Conservation (phyloP, 2,888 invertebrate species). For the Stenodera caucasica region DNA sequence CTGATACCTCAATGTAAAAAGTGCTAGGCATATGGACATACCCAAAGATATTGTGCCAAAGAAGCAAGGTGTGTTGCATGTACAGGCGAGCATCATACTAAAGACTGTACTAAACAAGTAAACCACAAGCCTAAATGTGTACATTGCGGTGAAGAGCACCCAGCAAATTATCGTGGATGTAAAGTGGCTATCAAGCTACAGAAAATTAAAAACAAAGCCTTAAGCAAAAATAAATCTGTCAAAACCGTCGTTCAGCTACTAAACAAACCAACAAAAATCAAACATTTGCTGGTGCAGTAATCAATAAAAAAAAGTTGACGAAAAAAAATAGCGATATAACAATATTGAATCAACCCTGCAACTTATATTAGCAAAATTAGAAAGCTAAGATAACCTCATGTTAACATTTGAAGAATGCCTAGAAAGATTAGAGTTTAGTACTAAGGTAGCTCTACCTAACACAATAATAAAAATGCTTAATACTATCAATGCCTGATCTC, state of each 20-base stretch:
- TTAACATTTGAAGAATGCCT: too few relatives aligned
- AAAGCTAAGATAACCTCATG: too few relatives aligned
- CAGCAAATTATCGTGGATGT: slow-evolving; percentile 37
- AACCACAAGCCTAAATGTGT: slow-evolving; percentile 25
- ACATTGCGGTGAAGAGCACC: slow-evolving; percentile 32
- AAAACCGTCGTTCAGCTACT: too few relatives aligned
- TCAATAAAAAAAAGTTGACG: too few relatives aligned
- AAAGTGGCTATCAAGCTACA: background rate
- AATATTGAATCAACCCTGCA: too few relatives aligned
- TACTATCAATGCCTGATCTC: slow-evolving; percentile 29
- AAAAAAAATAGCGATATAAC: too few relatives aligned
- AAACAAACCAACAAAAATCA: background rate
- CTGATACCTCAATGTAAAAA: slow-evolving; percentile 30
- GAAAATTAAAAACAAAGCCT: background rate
- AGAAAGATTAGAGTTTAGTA: slow-evolving; percentile 28
- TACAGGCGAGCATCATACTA: slow-evolving; percentile 28
- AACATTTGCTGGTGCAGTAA: too few relatives aligned
- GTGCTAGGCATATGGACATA: slow-evolving; percentile 35
- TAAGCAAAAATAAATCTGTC: background rate
- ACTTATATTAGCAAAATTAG: too few relatives aligned
- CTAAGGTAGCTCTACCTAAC: slow-evolving; percentile 29
- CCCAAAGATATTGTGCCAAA: slow-evolving; percentile 32
- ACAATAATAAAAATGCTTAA: slow-evolving; percentile 24
- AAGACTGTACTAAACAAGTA: slow-evolving; percentile 27
- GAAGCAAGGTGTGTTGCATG: slow-evolving; percentile 35